These are phyloP conservation scores for Drosophila baimaii DNA, from an alignment of 1,140 invertebrate genomes.

Conservation along the genomic window DNA sequence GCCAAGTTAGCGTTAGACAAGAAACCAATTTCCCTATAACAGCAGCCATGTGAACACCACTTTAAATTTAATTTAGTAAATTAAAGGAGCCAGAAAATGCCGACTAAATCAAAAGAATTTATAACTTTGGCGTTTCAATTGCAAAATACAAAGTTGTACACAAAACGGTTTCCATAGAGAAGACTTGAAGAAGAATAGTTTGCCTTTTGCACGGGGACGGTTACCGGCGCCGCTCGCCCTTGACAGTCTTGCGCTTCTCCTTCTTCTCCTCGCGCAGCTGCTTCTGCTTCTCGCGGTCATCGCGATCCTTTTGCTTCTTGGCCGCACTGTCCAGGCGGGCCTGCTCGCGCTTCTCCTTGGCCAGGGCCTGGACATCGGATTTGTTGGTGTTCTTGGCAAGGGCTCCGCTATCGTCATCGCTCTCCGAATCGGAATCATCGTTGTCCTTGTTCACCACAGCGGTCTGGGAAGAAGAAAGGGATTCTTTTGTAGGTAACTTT, in stretches of 20 bases:
- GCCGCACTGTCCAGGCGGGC: constrained; percentile 90
- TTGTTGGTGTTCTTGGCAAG: constrained; percentile 90
- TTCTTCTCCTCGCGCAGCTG: constrained; percentile 93
- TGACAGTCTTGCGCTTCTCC: constrained; percentile 94
- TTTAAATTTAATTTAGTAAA: constrained; percentile 71
- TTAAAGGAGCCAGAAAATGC: constrained; percentile 41
- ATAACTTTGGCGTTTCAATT: constrained; percentile 40
- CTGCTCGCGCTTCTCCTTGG: constrained; percentile 91
- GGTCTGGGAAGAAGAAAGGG: constrained; percentile 59
- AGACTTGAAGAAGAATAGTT: constrained; percentile 24
- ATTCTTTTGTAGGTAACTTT: neutral
- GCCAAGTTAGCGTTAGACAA: constrained; percentile 57
- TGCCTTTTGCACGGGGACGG: constrained; percentile 9
- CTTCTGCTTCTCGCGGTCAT: constrained; percentile 93
- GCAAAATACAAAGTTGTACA: constrained; percentile 24
- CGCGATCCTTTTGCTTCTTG: constrained; percentile 95
- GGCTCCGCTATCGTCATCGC: constrained; percentile 84
- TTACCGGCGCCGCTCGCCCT: constrained; percentile 93
- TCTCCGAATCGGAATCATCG: constrained; percentile 83
- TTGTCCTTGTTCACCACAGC: constrained; percentile 77
- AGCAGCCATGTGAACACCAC: constrained; percentile 47
- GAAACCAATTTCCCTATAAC: constrained; percentile 32
- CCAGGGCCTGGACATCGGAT: constrained; percentile 89
- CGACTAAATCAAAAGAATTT: constrained; percentile 40
- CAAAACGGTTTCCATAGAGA: constrained; percentile 13